Percentiles rank a stretch among this genome's conserved stretches.
Evolutionary conservation across 2,888 invertebrate species (phyloP).

Genomic region (Sialis fuliginosa): DNA sequence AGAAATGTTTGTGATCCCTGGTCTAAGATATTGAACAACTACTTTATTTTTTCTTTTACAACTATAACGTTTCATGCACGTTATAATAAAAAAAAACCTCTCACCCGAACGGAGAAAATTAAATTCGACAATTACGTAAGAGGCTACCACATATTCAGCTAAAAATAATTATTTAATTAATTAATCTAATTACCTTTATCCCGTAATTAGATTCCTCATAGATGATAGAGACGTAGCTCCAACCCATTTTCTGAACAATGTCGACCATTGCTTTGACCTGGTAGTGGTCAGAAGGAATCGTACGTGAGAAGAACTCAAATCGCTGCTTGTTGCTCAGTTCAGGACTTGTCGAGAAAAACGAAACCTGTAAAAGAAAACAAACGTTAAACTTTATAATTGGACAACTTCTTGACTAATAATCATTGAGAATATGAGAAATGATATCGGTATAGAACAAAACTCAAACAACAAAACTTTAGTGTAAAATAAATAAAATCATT

Average conservation of each 20-base stretch:
- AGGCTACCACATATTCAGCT: neutral
- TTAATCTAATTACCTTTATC: conserved; percentile 52
- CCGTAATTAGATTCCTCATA: conserved; percentile 95
- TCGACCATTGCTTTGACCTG: conserved; percentile 93
- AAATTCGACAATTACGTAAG: neutral
- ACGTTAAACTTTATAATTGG: neutral
- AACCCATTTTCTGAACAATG: conserved; percentile 67
- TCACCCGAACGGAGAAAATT: no score
- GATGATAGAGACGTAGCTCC: conserved; percentile 90
- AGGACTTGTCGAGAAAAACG: conserved; percentile 89
- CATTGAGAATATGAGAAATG: no score
- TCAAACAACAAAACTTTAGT: no score
- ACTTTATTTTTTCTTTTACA: no score
- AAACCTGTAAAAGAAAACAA: conserved; percentile 46
- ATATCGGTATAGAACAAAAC: no score
- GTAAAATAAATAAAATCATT: neutral
- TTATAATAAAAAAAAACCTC: neutral
- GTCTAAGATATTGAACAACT: no score
- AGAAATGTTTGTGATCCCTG: no score
- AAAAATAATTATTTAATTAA: neutral
- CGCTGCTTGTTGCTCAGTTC: conserved; percentile 87
- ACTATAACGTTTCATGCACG: no score
- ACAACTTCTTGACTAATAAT: neutral
- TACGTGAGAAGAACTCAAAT: conserved; percentile 86
- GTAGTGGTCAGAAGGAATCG: conserved; percentile 87